Base-by-base conservation (phyloP, 2,113 vertebrate genomes). In the Megaleporinus macrocephalus region DNA sequence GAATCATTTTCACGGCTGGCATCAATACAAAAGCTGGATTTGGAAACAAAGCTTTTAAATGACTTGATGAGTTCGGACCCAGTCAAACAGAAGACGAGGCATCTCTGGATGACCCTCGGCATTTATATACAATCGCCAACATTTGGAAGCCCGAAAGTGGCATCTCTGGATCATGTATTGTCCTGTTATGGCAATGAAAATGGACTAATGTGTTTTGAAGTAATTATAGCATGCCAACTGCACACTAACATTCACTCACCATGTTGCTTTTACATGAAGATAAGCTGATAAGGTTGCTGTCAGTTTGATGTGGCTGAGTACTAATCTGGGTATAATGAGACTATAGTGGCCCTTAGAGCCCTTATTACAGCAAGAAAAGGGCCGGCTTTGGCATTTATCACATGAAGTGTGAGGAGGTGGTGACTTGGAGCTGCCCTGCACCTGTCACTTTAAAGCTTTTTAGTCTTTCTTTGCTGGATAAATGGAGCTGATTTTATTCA, bases 1-100 rank as follows among this genome's bases (percentile, higher is more conserved):
- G 82, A 72, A 79, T 85, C 84, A 83, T 87, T 57, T 76, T 70
- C 80, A 80, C 49, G 62, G 72, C 51, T 87, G 57, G 83, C 81
- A 71, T 77, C 51, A 76, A 44, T 51, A 63, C 81, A 85, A 85
- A 83, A 73, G 53, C 22, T 79, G 65, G 33, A 61, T 86, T 79
- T 79, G 75, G 82, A 84, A 82, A 61, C 68, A 84, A 80, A 76
- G 82, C 75, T 62, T 73, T 36, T 76, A 84, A 83, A 82, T 70
- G 53, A 66, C 41, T 69, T 53, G 30, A 24, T 76, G 29, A 57
- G 73, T 36, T n/a, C 30, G 36, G 24, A 44, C 73, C 27, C 11
- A 73, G 36, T 49, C 7, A 27, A 41, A 62, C 73, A 55, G 16
- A 82, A 44, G 11, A 27, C 44, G 66, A 84, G n/a, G 26, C 33